Evolutionary conservation across 2,797 vertebrate species (phyloP), one percentile per base, ranked within the genome.

Genomic region (Hoplostethus mediterraneus): DNA sequence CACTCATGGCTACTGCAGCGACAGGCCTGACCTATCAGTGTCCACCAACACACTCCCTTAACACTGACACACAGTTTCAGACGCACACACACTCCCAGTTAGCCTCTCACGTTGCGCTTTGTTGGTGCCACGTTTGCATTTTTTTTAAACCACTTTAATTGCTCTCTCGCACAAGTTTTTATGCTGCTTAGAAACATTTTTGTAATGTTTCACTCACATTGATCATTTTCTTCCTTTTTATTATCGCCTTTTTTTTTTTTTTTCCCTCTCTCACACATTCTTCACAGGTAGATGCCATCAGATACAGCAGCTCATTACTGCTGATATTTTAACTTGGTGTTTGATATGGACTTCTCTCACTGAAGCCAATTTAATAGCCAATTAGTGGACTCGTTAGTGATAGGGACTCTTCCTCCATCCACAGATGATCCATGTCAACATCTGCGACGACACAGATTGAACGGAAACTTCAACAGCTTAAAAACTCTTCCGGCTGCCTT

Each of bases 361-460:
- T 72, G 74, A 65, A 71, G 81, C 65, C 76, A 90, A 84, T 89
- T 88, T 87, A 83, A 83, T 47, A 72, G 80, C 64, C 80, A 87
- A 86, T 90, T 91, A 88, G 87, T 64, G 67, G 42, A 76, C 81
- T 88, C 62, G 75, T 80, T 77, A 71, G 58, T 17, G 45, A 73
- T 79, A 68, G 56, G 11, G 25, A 70, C 16, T 81, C 2, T 72
- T 67, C 58, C 53, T 82, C 36, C 40, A 45, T 67, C 10, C 69
- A 36, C 40, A 69, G 56, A 84, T 79, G 76, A 82, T 77, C 71
- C 60, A 11, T 76, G 76, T 82, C 79, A 78, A 81, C 79, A 82
- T 82, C 68, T 77, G 71, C 14, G 5, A 3, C 2, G 62, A 81
- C 72, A 76, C 66, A 81, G 75, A 67, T 71, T 53, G 38, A 75